Conservation (phyloP, 2,797 vertebrate genomes). For the Sebastolobus alascanus region DNA sequence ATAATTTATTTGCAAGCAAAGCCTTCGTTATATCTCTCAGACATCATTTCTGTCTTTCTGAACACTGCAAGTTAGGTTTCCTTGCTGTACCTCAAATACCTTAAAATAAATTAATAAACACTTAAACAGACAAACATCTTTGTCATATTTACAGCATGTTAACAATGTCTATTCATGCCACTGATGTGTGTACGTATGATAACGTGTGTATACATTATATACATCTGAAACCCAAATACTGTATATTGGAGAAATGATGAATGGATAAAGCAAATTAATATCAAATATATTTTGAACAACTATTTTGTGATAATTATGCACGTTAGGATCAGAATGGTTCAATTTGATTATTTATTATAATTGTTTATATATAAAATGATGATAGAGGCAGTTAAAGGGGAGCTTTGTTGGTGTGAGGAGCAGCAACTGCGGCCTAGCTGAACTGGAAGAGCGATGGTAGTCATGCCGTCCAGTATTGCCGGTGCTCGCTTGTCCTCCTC, state of each 20-base stretch:
- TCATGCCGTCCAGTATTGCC: neutral
- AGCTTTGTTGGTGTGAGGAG: neutral
- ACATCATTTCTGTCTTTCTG: neutral
- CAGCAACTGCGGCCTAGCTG: neutral
- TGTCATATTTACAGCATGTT: neutral
- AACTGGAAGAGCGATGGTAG: neutral
- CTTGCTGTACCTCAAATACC: neutral
- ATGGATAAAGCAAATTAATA: neutral
- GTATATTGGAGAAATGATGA: neutral
- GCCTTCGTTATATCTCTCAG: neutral
- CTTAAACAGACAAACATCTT: neutral
- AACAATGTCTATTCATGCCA: neutral
- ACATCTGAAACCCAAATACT: neutral
- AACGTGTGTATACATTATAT: neutral
- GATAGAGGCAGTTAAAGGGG: neutral
- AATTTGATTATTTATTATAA: neutral
- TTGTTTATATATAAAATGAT: too few relatives aligned
- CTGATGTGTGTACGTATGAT: neutral
- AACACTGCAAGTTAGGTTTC: neutral
- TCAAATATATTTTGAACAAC: neutral
- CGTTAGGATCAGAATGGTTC: neutral
- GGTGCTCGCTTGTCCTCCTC: neutral
- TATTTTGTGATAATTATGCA: neutral
- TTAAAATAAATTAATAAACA: neutral
- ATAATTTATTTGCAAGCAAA: neutral